Base-by-base conservation (phyloP, 2,113 vertebrate species). In the Machaerirhynchus nigripectus region DNA sequence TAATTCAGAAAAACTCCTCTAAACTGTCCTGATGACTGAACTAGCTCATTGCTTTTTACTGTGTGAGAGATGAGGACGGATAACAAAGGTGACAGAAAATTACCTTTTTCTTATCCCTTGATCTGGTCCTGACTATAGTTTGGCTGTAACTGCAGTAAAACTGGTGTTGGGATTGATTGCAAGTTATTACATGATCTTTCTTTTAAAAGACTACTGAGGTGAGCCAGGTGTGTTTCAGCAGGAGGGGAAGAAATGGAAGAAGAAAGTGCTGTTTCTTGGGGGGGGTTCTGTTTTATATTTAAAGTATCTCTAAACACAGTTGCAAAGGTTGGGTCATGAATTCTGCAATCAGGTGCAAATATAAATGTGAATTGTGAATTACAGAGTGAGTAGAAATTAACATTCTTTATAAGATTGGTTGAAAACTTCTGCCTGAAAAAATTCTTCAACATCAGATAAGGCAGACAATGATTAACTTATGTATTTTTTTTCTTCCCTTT, bases 11-110 rank as follows among this genome's bases (percentile, higher is more conserved):
- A 76, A 70, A 53, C 61, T 69, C 77, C n/a, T 84, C 39, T 57
- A 77, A 95, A 91, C 71, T 89, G 73, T 81, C 55, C 78, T 69
- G 49, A 69, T 2, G 49, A 76, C 46, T 67, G 55, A 89, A 89
- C 85, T 93, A 79, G 23, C 37, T 89, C 57, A 35, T 89, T 84
- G 39, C 69, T 91, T 94, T 90, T 95, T 78, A 44, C 60, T 52
- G 35, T 31, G 27, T 1, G 30, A 87, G 74, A 91, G 56, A 85
- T 42, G 39, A 87, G 44, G 80, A 68, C 70, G 28, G 82, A 86
- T 91, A 91, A 73, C 44, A 95, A 91, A 40, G 61, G 57, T 82
- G 89, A 78, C 55, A 85, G 89, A 89, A 95, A 95, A 95, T 95
- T 89, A 83, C 70, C 77, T 93, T 92, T 87, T 83, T 73, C 91